Evolutionary conservation across 2,113 vertebrate species (phyloP).

Genomic region (Zapornia atra): DNA sequence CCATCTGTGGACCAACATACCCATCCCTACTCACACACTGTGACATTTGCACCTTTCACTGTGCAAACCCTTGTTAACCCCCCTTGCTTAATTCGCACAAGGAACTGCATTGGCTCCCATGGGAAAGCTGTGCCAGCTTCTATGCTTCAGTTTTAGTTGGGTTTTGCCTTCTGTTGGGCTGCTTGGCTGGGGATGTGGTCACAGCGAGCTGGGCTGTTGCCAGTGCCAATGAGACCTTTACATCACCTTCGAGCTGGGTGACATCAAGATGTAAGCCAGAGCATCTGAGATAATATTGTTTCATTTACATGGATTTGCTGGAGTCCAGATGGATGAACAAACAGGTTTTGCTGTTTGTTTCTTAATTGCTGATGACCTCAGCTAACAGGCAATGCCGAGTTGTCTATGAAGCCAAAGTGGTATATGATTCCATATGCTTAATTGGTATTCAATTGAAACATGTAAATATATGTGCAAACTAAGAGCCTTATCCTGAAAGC

Average conservation of each 20-base stretch:
- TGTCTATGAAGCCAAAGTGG: background rate
- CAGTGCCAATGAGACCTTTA: background rate
- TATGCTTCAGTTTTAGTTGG: background rate
- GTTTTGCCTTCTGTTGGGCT: background rate
- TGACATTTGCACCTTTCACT: background rate
- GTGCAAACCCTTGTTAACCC: background rate
- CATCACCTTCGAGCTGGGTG: background rate
- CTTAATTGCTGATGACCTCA: background rate
- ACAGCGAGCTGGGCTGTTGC: background rate
- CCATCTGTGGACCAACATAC: background rate
- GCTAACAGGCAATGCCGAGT: background rate
- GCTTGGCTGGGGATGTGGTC: background rate
- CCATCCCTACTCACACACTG: fast-evolving
- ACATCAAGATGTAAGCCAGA: background rate
- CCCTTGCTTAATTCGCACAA: background rate
- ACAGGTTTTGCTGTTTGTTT: background rate
- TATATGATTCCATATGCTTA: background rate
- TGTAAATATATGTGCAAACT: slow-evolving; percentile 26
- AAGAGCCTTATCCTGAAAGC: background rate
- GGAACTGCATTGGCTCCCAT: background rate
- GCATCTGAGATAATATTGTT: background rate
- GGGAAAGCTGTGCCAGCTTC: background rate
- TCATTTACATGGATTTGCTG: background rate
- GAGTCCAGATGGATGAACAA: background rate
- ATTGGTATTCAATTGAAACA: background rate